Base-by-base conservation (phyloP, 1,140 invertebrate species). In the Drosophila nigromelanica region DNA sequence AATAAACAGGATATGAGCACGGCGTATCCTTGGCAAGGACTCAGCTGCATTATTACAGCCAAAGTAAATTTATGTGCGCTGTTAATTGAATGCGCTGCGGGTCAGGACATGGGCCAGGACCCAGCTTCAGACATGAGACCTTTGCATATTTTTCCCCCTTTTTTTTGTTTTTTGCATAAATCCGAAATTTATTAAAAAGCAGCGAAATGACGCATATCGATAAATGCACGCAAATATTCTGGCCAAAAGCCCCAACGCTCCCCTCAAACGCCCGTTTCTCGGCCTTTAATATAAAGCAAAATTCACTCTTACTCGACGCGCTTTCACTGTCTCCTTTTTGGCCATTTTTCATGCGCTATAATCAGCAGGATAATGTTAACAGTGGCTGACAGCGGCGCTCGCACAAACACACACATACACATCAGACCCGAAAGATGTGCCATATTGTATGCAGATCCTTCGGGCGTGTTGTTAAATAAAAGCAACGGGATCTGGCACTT, bases 31-130 rank as follows among this genome's bases (percentile, higher is more conserved):
- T 61, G 61, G 70, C 18, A 51, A 37, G 83, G 76, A 62, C 83
- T 85, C 82, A 87, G 83, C 83, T 87, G 82, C 82, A 89, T 89
- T 87, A 87, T 87, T 79, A 79, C 56, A 64, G 63, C 77, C 78
- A 87, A 86, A 82, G 83, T 82, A 87, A 87, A 87, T 87, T 87
- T 87, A 87, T 82, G 82, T 82, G 72, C 82, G 61, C 69, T 76
- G 82, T 87, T 87, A 87, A 87, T 87, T 87, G 83, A 87, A 87
- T 73, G 82, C 83, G 52, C 63, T 55, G 66, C 50, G 61, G 72
- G 68, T 77, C 81, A 58, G 66, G 67, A 62, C 80, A 61, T 33
- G 33, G 51, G 56, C 39, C 71, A 55, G 30, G n/a, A 43, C 14
- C 12, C 37, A 51, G 39, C 37, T 5, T 0, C 47, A 40, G 39